phyloP scores from a whole-genome alignment of 2,888 invertebrate genomes.

The Phyllotreta cruciferae region DNA sequence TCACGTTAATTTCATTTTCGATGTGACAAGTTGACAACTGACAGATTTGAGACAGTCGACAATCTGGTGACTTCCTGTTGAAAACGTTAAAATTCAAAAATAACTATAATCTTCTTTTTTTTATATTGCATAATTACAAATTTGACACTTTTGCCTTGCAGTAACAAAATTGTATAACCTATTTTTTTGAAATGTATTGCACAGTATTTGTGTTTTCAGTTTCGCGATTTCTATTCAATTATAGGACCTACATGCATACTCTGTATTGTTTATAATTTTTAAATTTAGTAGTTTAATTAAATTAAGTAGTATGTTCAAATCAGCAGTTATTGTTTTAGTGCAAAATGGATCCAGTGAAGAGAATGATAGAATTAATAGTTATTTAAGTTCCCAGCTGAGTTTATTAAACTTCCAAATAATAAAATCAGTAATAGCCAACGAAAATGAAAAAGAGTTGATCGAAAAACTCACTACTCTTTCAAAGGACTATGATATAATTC shows the following conservation, averaged over 20 bases:
- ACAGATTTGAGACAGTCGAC: background rate
- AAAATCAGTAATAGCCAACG: conserved; percentile 36
- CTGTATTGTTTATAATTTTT: background rate
- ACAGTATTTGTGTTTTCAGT: too few species aligned
- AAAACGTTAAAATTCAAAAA: conserved; percentile 5
- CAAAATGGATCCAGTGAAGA: conserved; percentile 23
- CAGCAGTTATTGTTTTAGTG: conserved; percentile 29
- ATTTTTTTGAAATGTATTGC: too few species aligned
- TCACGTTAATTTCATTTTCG: conserved; percentile 47
- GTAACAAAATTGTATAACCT: too few species aligned
- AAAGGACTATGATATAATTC: conserved; percentile 49
- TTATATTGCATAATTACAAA: too few species aligned
- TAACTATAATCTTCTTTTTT: background rate
- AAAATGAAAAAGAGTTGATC: conserved; percentile 34
- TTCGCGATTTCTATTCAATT: background rate
- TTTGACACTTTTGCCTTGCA: too few species aligned
- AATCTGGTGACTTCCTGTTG: conserved; percentile 14
- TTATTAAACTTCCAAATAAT: conserved; percentile 34
- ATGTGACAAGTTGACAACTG: conserved; percentile 8
- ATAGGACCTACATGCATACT: background rate
- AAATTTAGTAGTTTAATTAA: background rate
- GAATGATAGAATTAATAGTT: conserved; percentile 15
- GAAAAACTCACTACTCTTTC: conserved; percentile 34
- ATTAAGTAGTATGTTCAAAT: conserved; percentile 27
- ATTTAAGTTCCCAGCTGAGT: conserved; percentile 31